Percentiles rank a stretch among this genome's conserved stretches.
Conservation (phyloP, 2,888 invertebrate genomes). For the Carabus problematicus region DNA sequence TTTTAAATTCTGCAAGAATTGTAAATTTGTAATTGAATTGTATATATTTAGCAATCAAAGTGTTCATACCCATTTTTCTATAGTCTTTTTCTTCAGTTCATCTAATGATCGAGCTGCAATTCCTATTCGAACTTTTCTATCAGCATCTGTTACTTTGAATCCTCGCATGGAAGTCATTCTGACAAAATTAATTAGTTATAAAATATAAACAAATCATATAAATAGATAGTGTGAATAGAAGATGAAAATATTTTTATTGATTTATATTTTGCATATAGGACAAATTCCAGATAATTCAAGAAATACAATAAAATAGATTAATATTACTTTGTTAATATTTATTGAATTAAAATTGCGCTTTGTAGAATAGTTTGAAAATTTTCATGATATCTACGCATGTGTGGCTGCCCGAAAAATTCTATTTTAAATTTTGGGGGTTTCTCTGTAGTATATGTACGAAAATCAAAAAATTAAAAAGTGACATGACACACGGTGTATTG, state of each 20-base stretch:
- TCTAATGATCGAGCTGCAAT: conserved; percentile 72
- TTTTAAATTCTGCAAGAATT: conserved; percentile 53
- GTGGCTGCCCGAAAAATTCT: conserved; percentile 14
- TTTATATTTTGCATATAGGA: no score
- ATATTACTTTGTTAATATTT: no score
- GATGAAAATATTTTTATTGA: not conserved
- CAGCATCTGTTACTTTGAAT: conserved; percentile 75
- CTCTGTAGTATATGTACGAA: no score
- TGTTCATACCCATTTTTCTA: conserved; percentile 64
- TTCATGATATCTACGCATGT: conserved; percentile 20
- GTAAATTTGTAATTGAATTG: not conserved
- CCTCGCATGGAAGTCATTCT: conserved; percentile 66
- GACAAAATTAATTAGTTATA: conserved; percentile 17
- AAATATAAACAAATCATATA: conserved; percentile 13
- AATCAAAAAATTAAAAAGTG: no score
- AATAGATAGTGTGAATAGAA: not conserved
- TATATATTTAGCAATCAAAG: not conserved
- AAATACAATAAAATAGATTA: no score
- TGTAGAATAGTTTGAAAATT: conserved; percentile 3
- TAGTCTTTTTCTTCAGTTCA: conserved; percentile 73
- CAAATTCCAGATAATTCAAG: no score
- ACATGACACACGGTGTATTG: no score
- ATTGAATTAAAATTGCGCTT: not conserved
- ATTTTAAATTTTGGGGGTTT: conserved; percentile 27
- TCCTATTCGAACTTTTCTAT: conserved; percentile 72